A percentile compares a stretch with the other conserved stretches of the same genome.
Evolutionary conservation across 2,888 invertebrate genomes (phyloP).

Genomic region (Oscheius sp.): DNA sequence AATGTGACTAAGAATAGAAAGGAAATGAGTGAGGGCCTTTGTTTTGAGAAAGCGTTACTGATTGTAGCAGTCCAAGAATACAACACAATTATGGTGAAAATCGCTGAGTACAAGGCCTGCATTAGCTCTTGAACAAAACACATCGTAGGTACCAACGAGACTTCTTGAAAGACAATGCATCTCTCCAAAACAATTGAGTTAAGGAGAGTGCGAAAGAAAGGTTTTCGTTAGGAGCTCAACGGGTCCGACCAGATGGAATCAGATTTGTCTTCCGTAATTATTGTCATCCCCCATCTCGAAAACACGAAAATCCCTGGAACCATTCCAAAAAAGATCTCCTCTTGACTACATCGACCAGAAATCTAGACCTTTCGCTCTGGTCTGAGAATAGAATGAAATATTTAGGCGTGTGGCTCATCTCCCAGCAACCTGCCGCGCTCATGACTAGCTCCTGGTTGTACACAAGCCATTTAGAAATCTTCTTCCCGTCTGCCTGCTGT

Average conservation of each 20-base stretch:
- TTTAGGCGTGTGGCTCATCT: slow-evolving; percentile 4
- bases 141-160: slow-evolving; percentile 6
- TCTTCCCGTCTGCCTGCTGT: not conserved
- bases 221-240: slow-evolving; percentile 8
- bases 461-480: not conserved
- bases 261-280: slow-evolving; percentile 25
- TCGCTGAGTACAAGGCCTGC: too few relatives aligned
- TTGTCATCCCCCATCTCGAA: too few relatives aligned
- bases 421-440: slow-evolving; percentile 20
- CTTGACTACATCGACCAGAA: too few relatives aligned
- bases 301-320: too few relatives aligned
- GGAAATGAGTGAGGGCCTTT: too few relatives aligned
- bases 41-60: not conserved
- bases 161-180: not conserved
- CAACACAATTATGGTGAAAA: too few relatives aligned
- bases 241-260: not conserved
- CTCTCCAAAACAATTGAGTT: slow-evolving; percentile 19
- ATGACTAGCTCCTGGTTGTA: slow-evolving; percentile 7
- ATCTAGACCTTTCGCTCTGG: not conserved
- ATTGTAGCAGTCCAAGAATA: too few relatives aligned
- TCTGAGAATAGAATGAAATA: slow-evolving; percentile 2
- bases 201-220: slow-evolving; percentile 18
- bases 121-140: not conserved
- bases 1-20: too few relatives aligned
- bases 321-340: too few relatives aligned